Evolutionary conservation across 1,140 invertebrate genomes (phyloP).

Genomic region (Magallana angulata): DNA sequence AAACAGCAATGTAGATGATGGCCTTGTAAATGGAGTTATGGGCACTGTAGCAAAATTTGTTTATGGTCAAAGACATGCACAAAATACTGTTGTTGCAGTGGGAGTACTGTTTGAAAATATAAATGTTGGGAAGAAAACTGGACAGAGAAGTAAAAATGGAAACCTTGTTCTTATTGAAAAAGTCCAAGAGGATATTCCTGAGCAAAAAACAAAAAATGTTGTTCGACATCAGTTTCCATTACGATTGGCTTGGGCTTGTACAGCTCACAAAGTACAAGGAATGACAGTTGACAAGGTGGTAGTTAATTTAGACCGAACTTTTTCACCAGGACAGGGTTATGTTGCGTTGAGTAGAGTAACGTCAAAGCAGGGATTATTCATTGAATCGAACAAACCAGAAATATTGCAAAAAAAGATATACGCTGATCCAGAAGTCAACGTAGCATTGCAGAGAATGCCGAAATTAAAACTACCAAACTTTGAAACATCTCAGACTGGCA

Average conservation of each 20-base stretch:
- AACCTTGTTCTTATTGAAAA: too few species aligned
- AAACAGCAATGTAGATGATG: too few species aligned
- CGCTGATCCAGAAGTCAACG: constrained; percentile 41
- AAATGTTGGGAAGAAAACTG: not conserved
- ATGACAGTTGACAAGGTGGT: constrained; percentile 38
- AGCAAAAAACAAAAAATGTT: too few species aligned
- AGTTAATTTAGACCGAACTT: constrained; percentile 38
- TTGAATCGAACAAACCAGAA: not conserved
- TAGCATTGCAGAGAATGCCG: constrained; percentile 1
- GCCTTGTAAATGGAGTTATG: too few species aligned
- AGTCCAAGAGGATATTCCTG: too few species aligned
- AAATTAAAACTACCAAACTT: constrained; percentile 10
- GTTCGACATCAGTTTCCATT: too few species aligned
- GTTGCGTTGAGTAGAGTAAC: constrained; percentile 31
- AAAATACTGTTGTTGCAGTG: too few species aligned
- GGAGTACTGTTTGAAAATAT: too few species aligned
- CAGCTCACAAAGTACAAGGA: constrained; percentile 51
- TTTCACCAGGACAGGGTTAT: constrained; percentile 46
- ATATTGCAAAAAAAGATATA: constrained; percentile 19
- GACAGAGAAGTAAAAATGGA: not conserved
- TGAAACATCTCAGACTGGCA: not conserved
- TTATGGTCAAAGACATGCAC: too few species aligned
- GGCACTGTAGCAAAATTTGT: too few species aligned
- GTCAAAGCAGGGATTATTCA: not conserved
- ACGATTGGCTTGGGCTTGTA: constrained; percentile 56